Evolutionary conservation across 2,888 invertebrate genomes (phyloP).

Genomic region (Himalopsyche japonica): DNA sequence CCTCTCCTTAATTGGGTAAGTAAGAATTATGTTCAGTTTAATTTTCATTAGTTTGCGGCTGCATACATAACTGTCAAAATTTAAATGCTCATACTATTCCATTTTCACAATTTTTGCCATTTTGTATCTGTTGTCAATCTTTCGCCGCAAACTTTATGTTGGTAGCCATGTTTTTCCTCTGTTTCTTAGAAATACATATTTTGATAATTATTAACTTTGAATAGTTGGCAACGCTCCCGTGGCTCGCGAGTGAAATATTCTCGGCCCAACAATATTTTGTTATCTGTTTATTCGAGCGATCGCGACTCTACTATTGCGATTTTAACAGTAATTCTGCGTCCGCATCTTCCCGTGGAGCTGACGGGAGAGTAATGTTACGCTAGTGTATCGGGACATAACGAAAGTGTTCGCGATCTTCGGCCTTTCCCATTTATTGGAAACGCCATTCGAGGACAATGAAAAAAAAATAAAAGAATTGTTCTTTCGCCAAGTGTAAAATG

Average conservation of each 20-base stretch:
- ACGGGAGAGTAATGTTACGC: background rate
- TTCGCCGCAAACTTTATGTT: background rate
- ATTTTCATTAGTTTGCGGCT: background rate
- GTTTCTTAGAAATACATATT: background rate
- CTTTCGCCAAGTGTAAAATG: background rate
- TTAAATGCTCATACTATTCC: too few species aligned
- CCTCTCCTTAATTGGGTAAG: background rate
- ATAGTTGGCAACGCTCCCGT: background rate
- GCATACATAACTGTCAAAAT: too few species aligned
- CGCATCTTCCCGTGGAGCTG: background rate
- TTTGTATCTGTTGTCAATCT: background rate
- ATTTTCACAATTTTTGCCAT: background rate
- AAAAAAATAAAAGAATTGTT: slow-evolving; percentile 25
- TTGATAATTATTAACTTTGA: background rate
- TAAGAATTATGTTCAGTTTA: background rate
- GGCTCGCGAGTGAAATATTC: background rate
- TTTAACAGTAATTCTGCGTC: background rate
- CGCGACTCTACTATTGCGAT: background rate
- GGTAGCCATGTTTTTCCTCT: background rate
- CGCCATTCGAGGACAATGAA: slow-evolving; percentile 33
- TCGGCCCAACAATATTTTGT: background rate
- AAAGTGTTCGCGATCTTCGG: background rate
- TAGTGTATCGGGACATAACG: background rate
- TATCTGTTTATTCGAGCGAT: background rate
- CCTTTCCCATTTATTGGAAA: slow-evolving; percentile 8